Conservation (phyloP, 2,888 invertebrate genomes). For the Parochlus steinenii region DNA sequence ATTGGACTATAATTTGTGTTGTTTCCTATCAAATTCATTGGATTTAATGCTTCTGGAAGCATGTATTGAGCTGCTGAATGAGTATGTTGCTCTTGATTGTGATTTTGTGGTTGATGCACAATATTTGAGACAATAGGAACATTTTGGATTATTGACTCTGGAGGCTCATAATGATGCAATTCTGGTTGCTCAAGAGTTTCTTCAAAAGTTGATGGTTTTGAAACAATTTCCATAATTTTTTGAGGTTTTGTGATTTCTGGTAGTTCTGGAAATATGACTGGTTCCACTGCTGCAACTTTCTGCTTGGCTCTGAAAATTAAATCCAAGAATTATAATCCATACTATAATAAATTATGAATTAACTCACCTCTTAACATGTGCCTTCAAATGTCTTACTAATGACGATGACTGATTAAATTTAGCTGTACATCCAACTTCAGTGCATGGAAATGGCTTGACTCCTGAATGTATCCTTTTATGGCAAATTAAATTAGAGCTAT, state of each 20-base stretch:
- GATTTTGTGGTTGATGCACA: not conserved
- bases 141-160: too few relatives aligned
- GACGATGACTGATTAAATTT: constrained; percentile 17
- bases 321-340: too few relatives aligned
- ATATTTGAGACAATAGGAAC: too few relatives aligned
- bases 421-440: constrained; percentile 13
- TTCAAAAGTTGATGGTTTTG: too few relatives aligned
- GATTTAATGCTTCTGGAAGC: constrained; percentile 7
- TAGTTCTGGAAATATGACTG: too few relatives aligned
- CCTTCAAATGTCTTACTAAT: constrained; percentile 15
- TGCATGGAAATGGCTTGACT: constrained; percentile 16
- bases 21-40: constrained; percentile 6
- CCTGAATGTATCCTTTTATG: constrained; percentile 17
- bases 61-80: constrained; percentile 1
- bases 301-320: too few relatives aligned
- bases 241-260: too few relatives aligned
- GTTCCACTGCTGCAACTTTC: too few relatives aligned
- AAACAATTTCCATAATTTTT: too few relatives aligned
- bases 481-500: constrained; percentile 16
- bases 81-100: not conserved
- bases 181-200: too few relatives aligned
- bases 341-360: too few relatives aligned
- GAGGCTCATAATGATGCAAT: not conserved
- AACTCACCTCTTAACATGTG: constrained; percentile 13
- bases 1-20: not conserved